A percentile compares a stretch with the other conserved stretches of the same genome.
These are phyloP conservation scores for Kuschelorhynchus macadamiae DNA, from an alignment of 2,888 invertebrate genomes.

Conservation along the genomic window DNA sequence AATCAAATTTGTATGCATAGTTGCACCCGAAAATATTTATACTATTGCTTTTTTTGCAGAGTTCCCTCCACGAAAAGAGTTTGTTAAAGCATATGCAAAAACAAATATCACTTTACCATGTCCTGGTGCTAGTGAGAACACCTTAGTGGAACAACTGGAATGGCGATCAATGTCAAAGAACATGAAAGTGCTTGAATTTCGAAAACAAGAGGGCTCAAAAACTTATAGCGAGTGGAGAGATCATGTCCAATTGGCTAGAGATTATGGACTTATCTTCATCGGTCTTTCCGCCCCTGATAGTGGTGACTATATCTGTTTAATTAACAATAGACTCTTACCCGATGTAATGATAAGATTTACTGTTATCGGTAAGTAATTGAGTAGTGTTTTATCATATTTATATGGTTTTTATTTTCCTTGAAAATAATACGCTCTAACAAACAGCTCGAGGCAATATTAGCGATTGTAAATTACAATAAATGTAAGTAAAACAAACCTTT, in stretches of 20 bases:
- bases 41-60: conserved; percentile 70
- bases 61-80: conserved; percentile 73
- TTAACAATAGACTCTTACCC: conserved; percentile 78
- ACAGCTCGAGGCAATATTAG: no score
- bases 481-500: no score
- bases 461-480: no score
- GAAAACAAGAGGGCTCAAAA: conserved; percentile 68
- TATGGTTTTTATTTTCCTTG: no score
- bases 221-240: conserved; percentile 71
- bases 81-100: conserved; percentile 73
- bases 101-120: conserved; percentile 77
- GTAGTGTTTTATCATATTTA: no score
- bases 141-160: conserved; percentile 75
- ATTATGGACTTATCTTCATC: conserved; percentile 75
- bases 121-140: conserved; percentile 78
- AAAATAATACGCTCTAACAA: no score
- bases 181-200: conserved; percentile 71
- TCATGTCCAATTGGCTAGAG: conserved; percentile 73
- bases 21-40: neutral
- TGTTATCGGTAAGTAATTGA: conserved; percentile 75
- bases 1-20: neutral
- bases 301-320: conserved; percentile 78
- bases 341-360: conserved; percentile 77
- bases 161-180: conserved; percentile 71
- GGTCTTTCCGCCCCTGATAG: conserved; percentile 76